Evolutionary conservation across 92 coral and sea anemone genomes (phyloP), one percentile per base, ranked within the genome.

Genomic region (Zoanthus sansibaricus): DNA sequence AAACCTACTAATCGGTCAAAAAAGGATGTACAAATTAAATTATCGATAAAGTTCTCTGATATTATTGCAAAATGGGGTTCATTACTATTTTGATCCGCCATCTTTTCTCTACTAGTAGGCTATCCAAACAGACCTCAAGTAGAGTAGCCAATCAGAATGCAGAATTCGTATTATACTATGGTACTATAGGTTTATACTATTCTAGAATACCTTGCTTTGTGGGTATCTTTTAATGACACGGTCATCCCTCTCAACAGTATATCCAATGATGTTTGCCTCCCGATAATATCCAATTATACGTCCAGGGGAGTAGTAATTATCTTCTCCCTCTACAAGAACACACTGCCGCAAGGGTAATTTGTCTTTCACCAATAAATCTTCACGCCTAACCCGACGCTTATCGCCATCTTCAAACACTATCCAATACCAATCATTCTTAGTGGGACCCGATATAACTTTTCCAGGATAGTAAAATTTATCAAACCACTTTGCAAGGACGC

Each of bases 361-460:
- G 25, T 97, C 94, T 52, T 82, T 87, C 15, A 84, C 89, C 73
- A 97, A 87, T 48, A 97, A 88, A 66, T 93, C 90, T 73, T 89
- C 92, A 4, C 94, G 78, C 30, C 86, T 90, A 16, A 94, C 82
- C 67, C 92, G 79, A n/a, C 96, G 89, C 79, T 71, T 84, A 86
- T 95, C 98, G 9, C 99, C 99, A 78, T 97, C 99, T 59, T 97
- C 98, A 78, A 97, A 97, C 15, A 86, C 67, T 44, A 97, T 91
- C 42, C 76, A 74, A 76, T 90, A 94, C 6, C 76, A 86, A 33
- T 77, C 93, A 37, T 71, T 80, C 79, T 93, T 95, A 48, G 83
- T 90, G 42, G 93, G 95, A 20, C 86, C 89, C 0, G 91, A 76
- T 13, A 90, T 56, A 30, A 97, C 77, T 30, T 44, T 55, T 7